Conservation (phyloP, 2,888 invertebrate genomes). For the Nemurella pictetii region DNA sequence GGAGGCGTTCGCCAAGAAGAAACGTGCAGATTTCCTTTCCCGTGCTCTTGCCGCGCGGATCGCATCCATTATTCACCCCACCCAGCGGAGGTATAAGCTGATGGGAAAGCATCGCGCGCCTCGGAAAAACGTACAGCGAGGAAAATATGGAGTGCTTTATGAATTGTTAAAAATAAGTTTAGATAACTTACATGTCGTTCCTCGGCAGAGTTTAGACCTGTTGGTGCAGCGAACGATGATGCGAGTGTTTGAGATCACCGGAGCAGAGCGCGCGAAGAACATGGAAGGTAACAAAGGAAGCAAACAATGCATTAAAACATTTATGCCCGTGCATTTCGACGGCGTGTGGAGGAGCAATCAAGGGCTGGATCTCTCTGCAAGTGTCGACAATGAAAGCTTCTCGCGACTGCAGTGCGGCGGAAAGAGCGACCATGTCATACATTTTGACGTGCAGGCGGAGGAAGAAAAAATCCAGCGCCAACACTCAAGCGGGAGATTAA, state of each 20-base stretch:
- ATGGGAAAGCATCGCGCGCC: neutral
- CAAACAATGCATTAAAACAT: slow-evolving; percentile 33
- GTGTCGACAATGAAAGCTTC: neutral
- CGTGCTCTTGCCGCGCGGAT: neutral
- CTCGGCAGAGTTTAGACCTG: slow-evolving; percentile 66
- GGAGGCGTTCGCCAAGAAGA: neutral
- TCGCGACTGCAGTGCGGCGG: too few species aligned
- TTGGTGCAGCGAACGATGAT: slow-evolving; percentile 38
- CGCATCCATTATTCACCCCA: neutral
- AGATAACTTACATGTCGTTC: slow-evolving; percentile 66
- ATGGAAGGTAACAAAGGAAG: slow-evolving; percentile 27
- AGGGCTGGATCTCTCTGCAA: neutral
- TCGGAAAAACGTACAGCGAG: neutral
- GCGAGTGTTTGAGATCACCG: neutral
- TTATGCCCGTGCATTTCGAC: slow-evolving; percentile 4
- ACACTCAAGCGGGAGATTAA: neutral
- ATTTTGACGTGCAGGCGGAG: neutral
- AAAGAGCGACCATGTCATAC: neutral
- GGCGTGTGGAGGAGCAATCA: slow-evolving; percentile 11
- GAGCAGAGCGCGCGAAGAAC: neutral
- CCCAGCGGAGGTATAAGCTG: neutral
- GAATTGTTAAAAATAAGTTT: slow-evolving; percentile 17
- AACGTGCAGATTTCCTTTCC: neutral
- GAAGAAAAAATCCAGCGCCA: neutral
- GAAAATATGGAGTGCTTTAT: slow-evolving; percentile 2